Evolutionary conservation across 2,888 invertebrate species (phyloP).

Genomic region (Pseudococcus longispinus): DNA sequence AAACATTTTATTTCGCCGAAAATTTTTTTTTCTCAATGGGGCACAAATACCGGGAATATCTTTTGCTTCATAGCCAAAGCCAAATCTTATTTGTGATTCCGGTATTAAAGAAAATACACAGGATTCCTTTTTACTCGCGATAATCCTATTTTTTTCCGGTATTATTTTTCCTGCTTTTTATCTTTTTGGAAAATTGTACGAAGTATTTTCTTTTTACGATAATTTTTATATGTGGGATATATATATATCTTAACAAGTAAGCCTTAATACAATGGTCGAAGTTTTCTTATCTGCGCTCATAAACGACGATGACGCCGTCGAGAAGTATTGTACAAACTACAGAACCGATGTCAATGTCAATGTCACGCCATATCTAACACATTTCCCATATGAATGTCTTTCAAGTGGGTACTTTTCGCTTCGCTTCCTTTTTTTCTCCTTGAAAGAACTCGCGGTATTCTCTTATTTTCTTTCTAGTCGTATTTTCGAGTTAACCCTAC

Average conservation of each 20-base stretch:
- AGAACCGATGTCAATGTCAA: slow-evolving; percentile 53
- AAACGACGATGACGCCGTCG: not conserved
- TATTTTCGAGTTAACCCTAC: not conserved
- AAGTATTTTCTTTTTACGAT: too few relatives aligned
- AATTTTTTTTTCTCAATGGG: too few relatives aligned
- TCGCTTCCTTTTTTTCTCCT: not conserved
- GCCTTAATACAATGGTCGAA: not conserved
- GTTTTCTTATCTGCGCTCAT: slow-evolving; percentile 20
- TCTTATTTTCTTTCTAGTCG: not conserved
- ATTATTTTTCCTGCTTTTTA: too few relatives aligned
- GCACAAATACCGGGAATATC: too few relatives aligned
- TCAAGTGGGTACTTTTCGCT: not conserved
- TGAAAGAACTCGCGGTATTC: not conserved
- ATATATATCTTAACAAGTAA: too few relatives aligned
- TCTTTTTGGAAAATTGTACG: too few relatives aligned
- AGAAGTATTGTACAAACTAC: slow-evolving; percentile 18
- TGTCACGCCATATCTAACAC: slow-evolving; percentile 46
- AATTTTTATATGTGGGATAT: too few relatives aligned
- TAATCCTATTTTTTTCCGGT: not conserved
- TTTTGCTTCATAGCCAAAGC: not conserved
- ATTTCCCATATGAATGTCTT: not conserved
- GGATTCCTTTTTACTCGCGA: not conserved
- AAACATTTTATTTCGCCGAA: not conserved
- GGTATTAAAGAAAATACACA: too few relatives aligned
- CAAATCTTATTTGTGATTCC: too few relatives aligned